phyloP scores from a whole-genome alignment of 2,888 invertebrate species.

The Arge pagana region DNA sequence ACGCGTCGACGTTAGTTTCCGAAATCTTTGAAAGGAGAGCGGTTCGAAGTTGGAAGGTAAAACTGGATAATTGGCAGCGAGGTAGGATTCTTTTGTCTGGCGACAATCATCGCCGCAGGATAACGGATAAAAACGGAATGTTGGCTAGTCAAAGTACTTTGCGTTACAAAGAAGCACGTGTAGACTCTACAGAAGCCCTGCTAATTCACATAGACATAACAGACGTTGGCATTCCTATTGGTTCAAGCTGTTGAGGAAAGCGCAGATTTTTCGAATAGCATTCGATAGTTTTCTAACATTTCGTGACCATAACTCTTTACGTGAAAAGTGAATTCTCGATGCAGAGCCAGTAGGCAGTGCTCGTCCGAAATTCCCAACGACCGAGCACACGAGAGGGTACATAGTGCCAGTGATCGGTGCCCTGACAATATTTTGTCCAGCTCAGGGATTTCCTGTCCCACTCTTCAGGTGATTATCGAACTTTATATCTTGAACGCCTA shows the following conservation, averaged over 20 bases:
- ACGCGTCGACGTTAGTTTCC: no score
- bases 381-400: conserved; percentile 41
- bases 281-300: conserved; percentile 2
- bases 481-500: not conserved
- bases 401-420: conserved; percentile 16
- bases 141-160: no score
- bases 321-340: conserved; percentile 26
- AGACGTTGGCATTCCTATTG: conserved; percentile 7
- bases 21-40: no score
- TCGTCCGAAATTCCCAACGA: conserved; percentile 63
- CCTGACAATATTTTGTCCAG: conserved; percentile 63
- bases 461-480: conserved; percentile 69
- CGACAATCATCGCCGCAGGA: no score
- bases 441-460: conserved; percentile 73
- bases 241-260: not conserved
- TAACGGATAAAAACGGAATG: no score
- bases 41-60: no score
- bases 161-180: no score
- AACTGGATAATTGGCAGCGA: no score
- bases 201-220: no score
- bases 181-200: no score
- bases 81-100: no score
- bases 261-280: not conserved
- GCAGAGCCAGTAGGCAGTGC: conserved; percentile 62
- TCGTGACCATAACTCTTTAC: conserved; percentile 40